Conservation (phyloP, 1,140 invertebrate species). For the Tetraneura akinire region DNA sequence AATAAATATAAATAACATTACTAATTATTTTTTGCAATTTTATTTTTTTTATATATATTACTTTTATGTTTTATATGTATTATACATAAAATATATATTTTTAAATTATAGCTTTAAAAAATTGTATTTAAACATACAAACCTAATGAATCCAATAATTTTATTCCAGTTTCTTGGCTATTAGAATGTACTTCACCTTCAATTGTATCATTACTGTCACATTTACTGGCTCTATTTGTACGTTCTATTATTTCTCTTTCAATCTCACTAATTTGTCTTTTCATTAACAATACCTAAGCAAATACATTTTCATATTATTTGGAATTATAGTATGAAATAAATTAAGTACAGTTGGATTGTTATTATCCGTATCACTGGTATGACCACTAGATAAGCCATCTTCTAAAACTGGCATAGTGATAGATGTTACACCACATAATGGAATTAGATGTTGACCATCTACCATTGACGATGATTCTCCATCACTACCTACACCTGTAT, state of each 20-base stretch:
- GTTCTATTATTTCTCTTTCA: conserved; percentile 71
- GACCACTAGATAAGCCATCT: conserved; percentile 88
- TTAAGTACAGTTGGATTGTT: conserved; percentile 66
- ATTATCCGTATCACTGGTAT: conserved; percentile 89
- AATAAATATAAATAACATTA: too few relatives aligned
- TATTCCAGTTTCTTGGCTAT: conserved; percentile 38
- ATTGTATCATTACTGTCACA: conserved; percentile 31
- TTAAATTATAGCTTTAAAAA: too few relatives aligned
- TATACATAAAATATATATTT: too few relatives aligned
- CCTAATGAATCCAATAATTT: conserved; percentile 34
- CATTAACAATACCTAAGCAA: conserved; percentile 65
- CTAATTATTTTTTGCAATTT: too few relatives aligned
- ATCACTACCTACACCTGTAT: conserved; percentile 80
- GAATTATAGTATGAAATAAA: neutral
- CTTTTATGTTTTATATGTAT: too few relatives aligned
- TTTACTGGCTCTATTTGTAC: conserved; percentile 55
- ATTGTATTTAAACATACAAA: neutral
- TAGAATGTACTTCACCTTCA: conserved; percentile 34
- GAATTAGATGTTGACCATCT: conserved; percentile 51
- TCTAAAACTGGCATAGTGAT: conserved; percentile 92
- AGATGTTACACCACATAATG: conserved; percentile 50
- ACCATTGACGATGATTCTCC: conserved; percentile 73
- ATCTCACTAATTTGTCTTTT: conserved; percentile 75
- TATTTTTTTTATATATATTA: too few relatives aligned
- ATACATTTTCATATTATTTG: neutral